Base-by-base conservation (phyloP, 2,113 vertebrate genomes). In the Atractosteus spatula region DNA sequence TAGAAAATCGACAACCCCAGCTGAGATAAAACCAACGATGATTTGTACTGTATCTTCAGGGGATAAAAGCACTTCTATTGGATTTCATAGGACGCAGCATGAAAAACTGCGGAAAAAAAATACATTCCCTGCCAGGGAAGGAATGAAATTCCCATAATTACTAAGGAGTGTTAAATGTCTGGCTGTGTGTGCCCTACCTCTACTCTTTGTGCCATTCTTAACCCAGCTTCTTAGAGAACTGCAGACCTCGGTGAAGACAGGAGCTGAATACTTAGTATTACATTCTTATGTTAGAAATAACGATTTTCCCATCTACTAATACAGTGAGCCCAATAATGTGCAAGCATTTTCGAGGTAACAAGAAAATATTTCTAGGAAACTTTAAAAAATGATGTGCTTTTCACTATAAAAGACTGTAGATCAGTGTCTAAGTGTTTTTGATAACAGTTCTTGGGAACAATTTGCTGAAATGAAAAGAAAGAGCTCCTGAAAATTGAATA, bases 21-120 rank as follows among this genome's bases (percentile, higher is more conserved):
- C 95, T 93, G 95, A 95, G 96, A 95, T 95, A 95, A 97, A 97
- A 94, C 94, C 93, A 92, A 89, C 81, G 88, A 92, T 96, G 94
- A 96, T 98, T 96, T 97, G 89, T 93, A 93, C 94, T 93, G 91
- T 95, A 94, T 95, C 95, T 97, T 94, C 84, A 79, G 88, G 91
- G 88, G 87, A 93, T 92, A 91, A 92, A 92, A 88, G 88, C 89
- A 87, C 88, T 83, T 86, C 85, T 87, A 85, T 90, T 89, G 89
- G 89, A 92, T 88, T 87, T 88, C 83, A 85, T 79, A 87, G 87
- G 88, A 90, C 84, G 83, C 87, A 82, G 91, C 86, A 89, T 88
- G 82, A 92, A 92, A 88, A 87, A 76, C 82, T 74, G 85, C 69
- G 10, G 87, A 89, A 86, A 89, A 90, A 85, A 64, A 83, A 80